Conservation (phyloP, 2,797 vertebrate species). For the Halcyon smyrnensis region DNA sequence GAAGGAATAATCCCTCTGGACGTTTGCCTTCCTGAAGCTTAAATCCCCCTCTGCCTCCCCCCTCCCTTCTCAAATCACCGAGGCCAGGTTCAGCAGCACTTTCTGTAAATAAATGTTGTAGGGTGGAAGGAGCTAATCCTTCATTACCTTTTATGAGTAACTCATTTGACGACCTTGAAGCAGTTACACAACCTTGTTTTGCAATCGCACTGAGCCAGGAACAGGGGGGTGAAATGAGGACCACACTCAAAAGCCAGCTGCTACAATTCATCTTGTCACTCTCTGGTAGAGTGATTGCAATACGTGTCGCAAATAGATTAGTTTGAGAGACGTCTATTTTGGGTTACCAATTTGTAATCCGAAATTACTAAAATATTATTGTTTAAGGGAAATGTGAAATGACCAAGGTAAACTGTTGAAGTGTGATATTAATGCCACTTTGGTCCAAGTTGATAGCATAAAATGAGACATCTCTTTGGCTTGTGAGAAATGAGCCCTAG, state of each 20-base stretch:
- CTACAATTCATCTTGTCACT: neutral
- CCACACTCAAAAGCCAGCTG: slow-evolving; percentile 28
- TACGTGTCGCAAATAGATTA: neutral
- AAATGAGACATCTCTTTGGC: neutral
- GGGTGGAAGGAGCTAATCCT: slow-evolving; percentile 39
- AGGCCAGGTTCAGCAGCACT: neutral
- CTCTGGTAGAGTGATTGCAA: neutral
- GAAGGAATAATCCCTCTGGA: slow-evolving; percentile 44
- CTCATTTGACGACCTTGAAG: slow-evolving; percentile 31
- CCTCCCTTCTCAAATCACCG: neutral
- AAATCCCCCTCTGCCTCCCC: slow-evolving; percentile 34
- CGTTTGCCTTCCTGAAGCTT: neutral
- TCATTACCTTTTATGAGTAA: slow-evolving; percentile 31
- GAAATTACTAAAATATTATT: neutral
- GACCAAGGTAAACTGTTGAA: neutral
- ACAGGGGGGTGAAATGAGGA: neutral
- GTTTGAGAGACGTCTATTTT: neutral
- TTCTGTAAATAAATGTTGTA: neutral
- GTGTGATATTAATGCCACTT: neutral
- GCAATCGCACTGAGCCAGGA: neutral
- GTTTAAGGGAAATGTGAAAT: neutral
- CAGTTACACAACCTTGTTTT: slow-evolving; percentile 17
- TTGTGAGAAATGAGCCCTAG: neutral
- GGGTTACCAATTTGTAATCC: neutral
- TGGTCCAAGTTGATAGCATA: rapidly evolving